Base-by-base conservation (phyloP, 2,797 vertebrate species). In the Ctenosaura bakeri region DNA sequence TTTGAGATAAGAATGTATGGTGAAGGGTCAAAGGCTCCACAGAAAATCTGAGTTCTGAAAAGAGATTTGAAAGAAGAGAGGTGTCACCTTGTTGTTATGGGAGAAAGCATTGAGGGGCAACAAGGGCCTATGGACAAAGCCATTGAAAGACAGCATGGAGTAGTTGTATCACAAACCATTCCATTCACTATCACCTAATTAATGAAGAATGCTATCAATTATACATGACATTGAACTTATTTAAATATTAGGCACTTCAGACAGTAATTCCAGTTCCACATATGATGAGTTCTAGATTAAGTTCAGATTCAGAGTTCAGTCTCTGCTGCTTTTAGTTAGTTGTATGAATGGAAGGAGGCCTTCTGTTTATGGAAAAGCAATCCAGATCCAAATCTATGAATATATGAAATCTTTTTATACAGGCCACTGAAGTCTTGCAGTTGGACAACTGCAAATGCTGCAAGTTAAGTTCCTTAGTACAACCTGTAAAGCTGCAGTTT, bases 191-290 rank as follows among this genome's bases (percentile, higher is more conserved):
- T 90, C 73, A 38, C 0, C n/a, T 46, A 50, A 22, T 54, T 29
- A 42, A 13, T 90, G 85, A 59, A 93, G 62, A 74, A 93, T 89
- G 91, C 35, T 79, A 80, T 88, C 14, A 24, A 88, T 24, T 59
- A 54, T 87, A 83, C 76, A 62, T 0, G 6, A 9, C 91, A 66
- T 35, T 76, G 0, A 0, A 54, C n/a, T 73, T 18, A 64, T 54
- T 87, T 88, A 64, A 62, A 52, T 35, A 74, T 8, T 82, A 89
- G 64, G 12, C 42, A 62, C 38, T n/a, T 73, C 82, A 81, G 88
- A n/a, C 7, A 29, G 62, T 46, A 83, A 86, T 0, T 35, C 22
- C 50, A 88, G 86, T 91, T 90, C 38, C 73, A 83, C 24, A 42
- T 64, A 26, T 42, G 5, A 35, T 52, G 12, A 9, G 18, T 50